These are phyloP conservation scores for Gymnogyps californianus DNA, from an alignment of 2,113 vertebrate species.

Conservation along the genomic window DNA sequence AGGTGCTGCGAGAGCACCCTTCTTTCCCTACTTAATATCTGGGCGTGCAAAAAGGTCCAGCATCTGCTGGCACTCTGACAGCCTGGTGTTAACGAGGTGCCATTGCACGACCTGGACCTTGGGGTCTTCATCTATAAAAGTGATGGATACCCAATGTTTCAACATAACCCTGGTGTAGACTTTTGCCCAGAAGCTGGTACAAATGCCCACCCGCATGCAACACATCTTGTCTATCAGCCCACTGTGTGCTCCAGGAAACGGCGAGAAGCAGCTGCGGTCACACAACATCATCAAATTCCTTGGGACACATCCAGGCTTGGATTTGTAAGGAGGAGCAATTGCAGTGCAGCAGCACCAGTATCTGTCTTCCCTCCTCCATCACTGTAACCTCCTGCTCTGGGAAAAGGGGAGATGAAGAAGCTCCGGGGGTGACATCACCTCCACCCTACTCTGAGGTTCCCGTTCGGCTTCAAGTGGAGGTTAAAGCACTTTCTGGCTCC, in stretches of 20 bases:
- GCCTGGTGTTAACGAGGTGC: accelerated
- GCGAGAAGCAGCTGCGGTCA: background rate
- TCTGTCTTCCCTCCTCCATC: background rate
- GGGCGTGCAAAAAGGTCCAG: background rate
- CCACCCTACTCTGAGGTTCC: background rate
- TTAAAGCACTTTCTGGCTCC: background rate
- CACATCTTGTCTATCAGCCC: background rate
- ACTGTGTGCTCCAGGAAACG: background rate
- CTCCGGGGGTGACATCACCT: accelerated
- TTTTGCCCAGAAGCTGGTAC: background rate
- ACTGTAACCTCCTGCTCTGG: background rate
- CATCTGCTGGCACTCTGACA: background rate
- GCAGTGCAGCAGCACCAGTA: background rate
- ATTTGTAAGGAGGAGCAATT: background rate
- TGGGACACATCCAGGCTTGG: background rate
- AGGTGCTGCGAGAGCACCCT: background rate
- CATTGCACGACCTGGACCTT: background rate
- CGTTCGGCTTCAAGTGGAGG: background rate
- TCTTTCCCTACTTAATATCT: background rate
- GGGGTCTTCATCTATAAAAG: background rate
- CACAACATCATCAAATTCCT: background rate
- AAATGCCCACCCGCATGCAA: background rate
- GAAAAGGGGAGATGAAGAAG: background rate
- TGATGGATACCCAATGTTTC: background rate
- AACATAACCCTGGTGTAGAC: background rate